These are phyloP conservation scores for Drosophila subquinaria DNA, from an alignment of 2,888 invertebrate genomes.

Conservation along the genomic window DNA sequence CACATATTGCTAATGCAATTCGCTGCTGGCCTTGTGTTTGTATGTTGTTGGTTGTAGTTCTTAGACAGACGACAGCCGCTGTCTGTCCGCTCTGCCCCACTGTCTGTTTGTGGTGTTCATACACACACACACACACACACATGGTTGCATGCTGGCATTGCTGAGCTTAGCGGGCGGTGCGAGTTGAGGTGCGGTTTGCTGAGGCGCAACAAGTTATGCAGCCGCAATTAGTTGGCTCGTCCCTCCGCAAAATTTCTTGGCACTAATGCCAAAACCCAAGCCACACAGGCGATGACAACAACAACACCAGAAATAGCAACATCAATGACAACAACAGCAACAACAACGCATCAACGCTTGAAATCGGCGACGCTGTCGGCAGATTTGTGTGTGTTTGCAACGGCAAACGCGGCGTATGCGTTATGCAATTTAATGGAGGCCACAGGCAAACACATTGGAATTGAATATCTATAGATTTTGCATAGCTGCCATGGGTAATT, in stretches of 20 bases:
- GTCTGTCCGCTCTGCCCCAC: constrained; percentile 33
- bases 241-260: constrained; percentile 74
- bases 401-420: constrained; percentile 45
- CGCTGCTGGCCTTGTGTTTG: constrained; percentile 56
- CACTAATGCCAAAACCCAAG: constrained; percentile 79
- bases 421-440: constrained; percentile 52
- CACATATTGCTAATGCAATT: constrained; percentile 64
- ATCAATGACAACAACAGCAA: constrained; percentile 8
- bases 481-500: background rate
- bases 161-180: constrained; percentile 32
- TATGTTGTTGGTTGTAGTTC: constrained; percentile 58
- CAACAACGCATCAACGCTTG: background rate
- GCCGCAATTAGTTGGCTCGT: constrained; percentile 78
- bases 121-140: constrained; percentile 30
- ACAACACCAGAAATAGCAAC: constrained; percentile 10
- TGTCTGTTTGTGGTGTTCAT: constrained; percentile 55
- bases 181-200: constrained; percentile 28
- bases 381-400: constrained; percentile 33
- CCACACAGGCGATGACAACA: constrained; percentile 56
- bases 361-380: constrained; percentile 35
- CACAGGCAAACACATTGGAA: constrained; percentile 58
- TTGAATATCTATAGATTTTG: constrained; percentile 34
- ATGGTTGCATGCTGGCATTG: constrained; percentile 35
- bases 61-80: constrained; percentile 65
- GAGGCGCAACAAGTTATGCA: constrained; percentile 74